Evolutionary conservation across 2,113 vertebrate genomes (phyloP).

Genomic region (Hiodon tergisus): DNA sequence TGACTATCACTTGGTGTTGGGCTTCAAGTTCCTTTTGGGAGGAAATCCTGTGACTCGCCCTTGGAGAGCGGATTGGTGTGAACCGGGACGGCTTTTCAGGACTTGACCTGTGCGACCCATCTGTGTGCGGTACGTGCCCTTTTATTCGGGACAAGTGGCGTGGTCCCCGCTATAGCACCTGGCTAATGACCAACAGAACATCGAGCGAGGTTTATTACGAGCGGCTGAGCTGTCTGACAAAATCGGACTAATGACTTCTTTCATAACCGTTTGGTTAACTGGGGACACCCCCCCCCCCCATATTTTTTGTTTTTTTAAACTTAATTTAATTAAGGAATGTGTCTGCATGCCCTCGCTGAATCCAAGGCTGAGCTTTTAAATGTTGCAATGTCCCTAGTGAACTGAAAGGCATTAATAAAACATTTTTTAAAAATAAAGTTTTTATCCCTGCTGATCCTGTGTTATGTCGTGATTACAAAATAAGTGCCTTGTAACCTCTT

Average conservation of each 20-base stretch:
- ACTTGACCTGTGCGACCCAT: too few species aligned
- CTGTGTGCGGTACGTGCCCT: too few species aligned
- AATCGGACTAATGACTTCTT: constrained; percentile 45
- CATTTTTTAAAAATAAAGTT: neutral
- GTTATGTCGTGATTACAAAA: neutral
- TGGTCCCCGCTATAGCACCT: neutral
- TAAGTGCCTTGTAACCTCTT: neutral
- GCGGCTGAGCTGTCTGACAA: constrained; percentile 25
- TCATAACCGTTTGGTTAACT: constrained; percentile 28
- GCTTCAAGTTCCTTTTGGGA: too few species aligned
- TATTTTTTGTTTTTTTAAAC: neutral
- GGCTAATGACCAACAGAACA: neutral
- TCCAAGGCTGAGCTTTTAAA: neutral
- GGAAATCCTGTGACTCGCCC: too few species aligned
- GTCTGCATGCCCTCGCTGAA: neutral
- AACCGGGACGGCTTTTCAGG: too few species aligned
- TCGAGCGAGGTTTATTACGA: neutral
- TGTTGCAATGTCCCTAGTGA: neutral
- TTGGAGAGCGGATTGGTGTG: too few species aligned
- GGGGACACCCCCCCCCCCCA: neutral
- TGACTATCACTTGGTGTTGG: too few species aligned
- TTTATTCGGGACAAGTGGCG: too few species aligned
- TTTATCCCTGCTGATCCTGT: neutral
- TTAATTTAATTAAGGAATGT: constrained; percentile 17
- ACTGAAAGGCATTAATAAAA: neutral